Percentiles rank a stretch among this genome's conserved stretches.
Evolutionary conservation across 2,113 vertebrate species (phyloP).

Genomic region (Ciconia stormi): DNA sequence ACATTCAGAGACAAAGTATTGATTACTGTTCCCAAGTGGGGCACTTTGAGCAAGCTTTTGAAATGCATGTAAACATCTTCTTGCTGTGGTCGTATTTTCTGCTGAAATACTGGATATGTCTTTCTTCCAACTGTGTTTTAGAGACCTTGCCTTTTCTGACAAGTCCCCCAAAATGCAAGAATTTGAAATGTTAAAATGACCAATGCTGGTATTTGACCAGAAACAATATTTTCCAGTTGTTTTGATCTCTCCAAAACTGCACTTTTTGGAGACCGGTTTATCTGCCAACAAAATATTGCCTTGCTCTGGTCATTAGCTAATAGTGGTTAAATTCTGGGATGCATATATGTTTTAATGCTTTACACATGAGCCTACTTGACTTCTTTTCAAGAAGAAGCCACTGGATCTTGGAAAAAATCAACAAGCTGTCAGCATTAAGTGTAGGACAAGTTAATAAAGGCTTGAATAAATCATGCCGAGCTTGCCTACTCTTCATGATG

Average conservation of each 20-base stretch:
- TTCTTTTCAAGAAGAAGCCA: conserved; percentile 24
- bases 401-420: conserved; percentile 22
- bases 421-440: neutral
- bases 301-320: neutral
- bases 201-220: neutral
- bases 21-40: neutral
- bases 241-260: neutral
- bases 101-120: neutral
- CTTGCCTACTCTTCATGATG: neutral
- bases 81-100: neutral
- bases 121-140: neutral
- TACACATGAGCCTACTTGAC: neutral
- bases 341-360: neutral
- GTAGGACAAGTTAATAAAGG: neutral
- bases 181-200: neutral
- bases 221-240: neutral
- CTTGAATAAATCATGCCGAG: neutral
- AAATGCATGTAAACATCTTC: neutral
- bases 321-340: neutral
- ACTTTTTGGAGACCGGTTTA: neutral
- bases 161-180: neutral
- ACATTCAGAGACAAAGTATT: neutral
- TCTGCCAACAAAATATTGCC: neutral
- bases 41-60: neutral
- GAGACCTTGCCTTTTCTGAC: neutral